These are phyloP conservation scores for Mallotus villosus DNA, from an alignment of 2,797 vertebrate species.

Conservation along the genomic window DNA sequence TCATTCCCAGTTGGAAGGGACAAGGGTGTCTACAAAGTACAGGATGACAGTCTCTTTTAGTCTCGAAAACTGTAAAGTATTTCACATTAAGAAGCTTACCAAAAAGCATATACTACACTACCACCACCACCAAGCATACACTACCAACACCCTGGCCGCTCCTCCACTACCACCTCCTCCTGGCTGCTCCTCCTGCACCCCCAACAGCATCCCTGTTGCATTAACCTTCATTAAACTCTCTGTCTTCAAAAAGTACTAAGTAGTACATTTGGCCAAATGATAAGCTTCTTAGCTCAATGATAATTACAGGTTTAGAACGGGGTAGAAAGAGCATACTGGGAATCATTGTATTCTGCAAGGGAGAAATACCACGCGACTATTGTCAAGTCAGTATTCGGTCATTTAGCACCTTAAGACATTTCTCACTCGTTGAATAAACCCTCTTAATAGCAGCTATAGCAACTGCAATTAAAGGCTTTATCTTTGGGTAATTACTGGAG, in stretches of 20 bases:
- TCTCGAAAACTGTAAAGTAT: neutral
- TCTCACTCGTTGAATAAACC: neutral
- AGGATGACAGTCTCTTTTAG: neutral
- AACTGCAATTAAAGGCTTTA: constrained; percentile 40
- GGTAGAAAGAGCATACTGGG: neutral
- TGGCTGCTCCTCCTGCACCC: neutral
- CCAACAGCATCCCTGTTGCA: neutral
- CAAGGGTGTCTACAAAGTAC: neutral
- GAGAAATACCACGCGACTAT: neutral
- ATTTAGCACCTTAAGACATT: neutral
- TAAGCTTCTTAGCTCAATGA: constrained; percentile 9
- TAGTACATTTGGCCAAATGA: neutral
- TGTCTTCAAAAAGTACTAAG: neutral
- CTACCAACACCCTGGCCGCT: no score
- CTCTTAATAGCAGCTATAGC: neutral
- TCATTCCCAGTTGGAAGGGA: constrained; percentile 24
- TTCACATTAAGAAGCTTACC: constrained; percentile 18
- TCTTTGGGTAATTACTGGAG: constrained; percentile 35
- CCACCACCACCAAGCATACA: neutral
- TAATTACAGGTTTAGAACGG: constrained; percentile 10
- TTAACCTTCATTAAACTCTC: neutral
- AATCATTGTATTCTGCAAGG: neutral
- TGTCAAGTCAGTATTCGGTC: neutral
- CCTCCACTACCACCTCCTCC: neutral
- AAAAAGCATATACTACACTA: neutral